Conservation (phyloP, 2,888 invertebrate species). For the Tuta absoluta region DNA sequence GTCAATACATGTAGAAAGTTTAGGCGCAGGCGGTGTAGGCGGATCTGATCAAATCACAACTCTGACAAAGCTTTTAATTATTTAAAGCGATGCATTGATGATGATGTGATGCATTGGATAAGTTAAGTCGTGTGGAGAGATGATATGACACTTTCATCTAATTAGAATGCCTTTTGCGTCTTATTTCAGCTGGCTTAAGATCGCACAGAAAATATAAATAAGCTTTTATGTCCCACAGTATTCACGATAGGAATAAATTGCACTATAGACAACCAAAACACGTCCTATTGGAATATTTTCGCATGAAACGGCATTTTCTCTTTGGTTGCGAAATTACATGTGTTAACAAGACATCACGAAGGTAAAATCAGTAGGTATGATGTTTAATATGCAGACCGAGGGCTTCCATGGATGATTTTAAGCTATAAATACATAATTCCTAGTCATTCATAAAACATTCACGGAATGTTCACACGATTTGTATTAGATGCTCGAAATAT, state of each 20-base stretch:
- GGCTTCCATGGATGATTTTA: too few relatives aligned
- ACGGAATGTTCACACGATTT: not conserved
- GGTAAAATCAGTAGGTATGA: too few relatives aligned
- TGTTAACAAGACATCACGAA: not conserved
- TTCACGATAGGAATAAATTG: slow-evolving; percentile 50
- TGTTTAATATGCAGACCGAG: too few relatives aligned
- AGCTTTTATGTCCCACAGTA: slow-evolving; percentile 49
- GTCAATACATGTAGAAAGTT: slow-evolving; percentile 16
- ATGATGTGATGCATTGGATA: not conserved
- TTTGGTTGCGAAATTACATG: not conserved
- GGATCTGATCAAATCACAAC: not conserved
- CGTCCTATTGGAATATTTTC: slow-evolving; percentile 37
- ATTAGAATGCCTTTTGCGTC: slow-evolving; percentile 20
- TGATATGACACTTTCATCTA: not conserved
- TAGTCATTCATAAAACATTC: not conserved
- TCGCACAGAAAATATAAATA: slow-evolving; percentile 51
- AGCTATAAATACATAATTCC: not conserved
- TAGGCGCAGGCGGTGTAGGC: not conserved
- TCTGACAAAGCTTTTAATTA: not conserved
- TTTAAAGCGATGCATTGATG: not conserved
- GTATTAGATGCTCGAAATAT: not conserved
- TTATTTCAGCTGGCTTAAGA: slow-evolving; percentile 43
- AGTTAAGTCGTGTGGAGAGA: not conserved
- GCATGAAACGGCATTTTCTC: not conserved
- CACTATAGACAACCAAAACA: slow-evolving; percentile 45